A percentile compares a stretch with the other conserved stretches of the same genome.
These are phyloP conservation scores for Vidua chalybeata DNA, from an alignment of 2,113 vertebrate genomes.

Conservation along the genomic window DNA sequence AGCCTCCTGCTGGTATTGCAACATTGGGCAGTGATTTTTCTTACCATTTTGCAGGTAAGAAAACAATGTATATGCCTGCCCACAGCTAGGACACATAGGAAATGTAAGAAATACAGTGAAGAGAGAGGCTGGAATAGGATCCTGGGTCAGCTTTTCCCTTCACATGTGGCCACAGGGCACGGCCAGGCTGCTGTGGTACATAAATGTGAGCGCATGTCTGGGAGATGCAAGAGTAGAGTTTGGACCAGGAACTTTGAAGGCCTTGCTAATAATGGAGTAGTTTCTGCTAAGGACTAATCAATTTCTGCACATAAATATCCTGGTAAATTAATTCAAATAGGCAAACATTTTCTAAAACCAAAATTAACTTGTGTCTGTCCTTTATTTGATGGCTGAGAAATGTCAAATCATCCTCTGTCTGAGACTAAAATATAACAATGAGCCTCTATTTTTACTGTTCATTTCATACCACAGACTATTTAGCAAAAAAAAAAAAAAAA, in stretches of 20 bases:
- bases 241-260: not conserved
- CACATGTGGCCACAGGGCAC: accelerated
- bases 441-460: not conserved
- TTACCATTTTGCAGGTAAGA: not conserved
- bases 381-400: not conserved
- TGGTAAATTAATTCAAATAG: not conserved
- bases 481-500: not conserved
- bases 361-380: not conserved
- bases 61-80: not conserved
- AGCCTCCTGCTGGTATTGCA: accelerated
- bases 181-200: not conserved
- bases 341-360: not conserved
- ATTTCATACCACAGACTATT: not conserved
- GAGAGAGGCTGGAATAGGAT: not conserved
- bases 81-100: not conserved
- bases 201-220: accelerated
- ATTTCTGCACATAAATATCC: not conserved
- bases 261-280: not conserved
- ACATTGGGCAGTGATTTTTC: not conserved
- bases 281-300: not conserved
- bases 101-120: not conserved
- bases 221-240: not conserved
- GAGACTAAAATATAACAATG: not conserved
- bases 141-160: not conserved
- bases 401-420: not conserved